phyloP scores from a whole-genome alignment of 2,888 invertebrate genomes.

The Embidobia sp. region DNA sequence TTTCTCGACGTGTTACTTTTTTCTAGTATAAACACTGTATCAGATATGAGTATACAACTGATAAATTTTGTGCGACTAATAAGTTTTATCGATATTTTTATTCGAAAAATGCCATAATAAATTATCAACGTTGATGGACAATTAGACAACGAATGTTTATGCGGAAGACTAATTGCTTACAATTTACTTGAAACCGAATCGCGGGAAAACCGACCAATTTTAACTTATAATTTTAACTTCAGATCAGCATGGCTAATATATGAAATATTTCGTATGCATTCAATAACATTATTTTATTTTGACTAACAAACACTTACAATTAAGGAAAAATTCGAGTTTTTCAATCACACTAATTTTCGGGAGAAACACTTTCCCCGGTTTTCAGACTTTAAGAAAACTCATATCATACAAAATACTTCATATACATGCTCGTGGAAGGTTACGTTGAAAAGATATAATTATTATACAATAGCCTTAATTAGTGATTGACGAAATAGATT shows the following conservation, averaged over 20 bases:
- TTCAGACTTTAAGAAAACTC: no score
- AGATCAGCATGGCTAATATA: slow-evolving; percentile 14
- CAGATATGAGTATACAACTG: slow-evolving; percentile 70
- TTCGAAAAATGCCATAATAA: slow-evolving; percentile 40
- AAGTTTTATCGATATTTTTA: slow-evolving; percentile 50
- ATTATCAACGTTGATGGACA: slow-evolving; percentile 6
- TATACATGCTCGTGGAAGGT: slow-evolving; percentile 28
- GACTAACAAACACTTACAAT: no score
- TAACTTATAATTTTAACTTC: slow-evolving; percentile 35
- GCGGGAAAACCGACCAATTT: slow-evolving; percentile 48
- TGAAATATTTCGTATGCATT: slow-evolving; percentile 33
- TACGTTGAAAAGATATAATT: slow-evolving; percentile 27
- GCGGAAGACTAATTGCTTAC: slow-evolving; percentile 34
- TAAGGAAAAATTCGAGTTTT: no score
- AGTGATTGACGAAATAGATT: slow-evolving; percentile 33
- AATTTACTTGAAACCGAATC: neutral
- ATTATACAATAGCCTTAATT: slow-evolving; percentile 32
- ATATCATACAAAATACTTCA: slow-evolving; percentile 21
- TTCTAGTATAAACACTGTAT: slow-evolving; percentile 69
- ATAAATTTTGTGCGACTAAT: slow-evolving; percentile 67
- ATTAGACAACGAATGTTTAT: neutral
- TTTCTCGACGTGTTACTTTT: slow-evolving; percentile 64
- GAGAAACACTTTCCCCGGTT: neutral
- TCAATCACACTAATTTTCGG: no score
- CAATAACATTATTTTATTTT: neutral